Percentiles rank a stretch among this genome's conserved stretches.
Conservation (phyloP, 2,888 invertebrate species). For the Lithophane socia region DNA sequence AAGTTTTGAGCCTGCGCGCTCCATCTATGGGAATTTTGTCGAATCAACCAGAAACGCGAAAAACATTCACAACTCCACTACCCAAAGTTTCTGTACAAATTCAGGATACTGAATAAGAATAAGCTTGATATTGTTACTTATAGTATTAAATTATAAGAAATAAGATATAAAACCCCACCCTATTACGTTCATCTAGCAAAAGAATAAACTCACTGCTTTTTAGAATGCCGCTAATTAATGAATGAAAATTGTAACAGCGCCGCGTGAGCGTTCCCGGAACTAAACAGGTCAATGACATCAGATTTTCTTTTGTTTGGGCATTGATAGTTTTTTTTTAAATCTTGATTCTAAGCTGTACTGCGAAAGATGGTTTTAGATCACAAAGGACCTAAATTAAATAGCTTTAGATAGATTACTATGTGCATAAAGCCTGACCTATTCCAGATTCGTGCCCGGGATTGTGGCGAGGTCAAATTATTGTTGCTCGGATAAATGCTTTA, state of each 20-base stretch:
- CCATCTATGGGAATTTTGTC: constrained; percentile 36
- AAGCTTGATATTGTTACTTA: not conserved
- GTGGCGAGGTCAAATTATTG: not conserved
- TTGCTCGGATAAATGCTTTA: not conserved
- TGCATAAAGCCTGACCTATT: not conserved
- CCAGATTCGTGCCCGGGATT: not conserved
- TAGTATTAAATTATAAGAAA: too few species aligned
- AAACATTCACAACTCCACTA: constrained; percentile 8
- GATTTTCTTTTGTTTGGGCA: not conserved
- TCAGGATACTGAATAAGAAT: not conserved
- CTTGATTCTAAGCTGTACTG: not conserved
- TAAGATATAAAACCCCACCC: not conserved
- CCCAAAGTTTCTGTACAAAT: not conserved
- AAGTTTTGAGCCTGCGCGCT: not conserved
- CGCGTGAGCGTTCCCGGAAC: constrained; percentile 7
- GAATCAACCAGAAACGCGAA: not conserved
- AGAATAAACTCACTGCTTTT: not conserved
- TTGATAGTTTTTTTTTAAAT: not conserved
- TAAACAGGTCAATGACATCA: constrained; percentile 35
- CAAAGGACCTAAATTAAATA: not conserved
- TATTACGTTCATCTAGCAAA: not conserved
- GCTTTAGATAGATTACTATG: not conserved
- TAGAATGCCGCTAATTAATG: constrained; percentile 11
- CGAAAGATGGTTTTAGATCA: not conserved
- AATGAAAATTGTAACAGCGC: constrained; percentile 48